These are phyloP conservation scores for Xiphydria camelus DNA, from an alignment of 2,888 invertebrate species.

Conservation along the genomic window DNA sequence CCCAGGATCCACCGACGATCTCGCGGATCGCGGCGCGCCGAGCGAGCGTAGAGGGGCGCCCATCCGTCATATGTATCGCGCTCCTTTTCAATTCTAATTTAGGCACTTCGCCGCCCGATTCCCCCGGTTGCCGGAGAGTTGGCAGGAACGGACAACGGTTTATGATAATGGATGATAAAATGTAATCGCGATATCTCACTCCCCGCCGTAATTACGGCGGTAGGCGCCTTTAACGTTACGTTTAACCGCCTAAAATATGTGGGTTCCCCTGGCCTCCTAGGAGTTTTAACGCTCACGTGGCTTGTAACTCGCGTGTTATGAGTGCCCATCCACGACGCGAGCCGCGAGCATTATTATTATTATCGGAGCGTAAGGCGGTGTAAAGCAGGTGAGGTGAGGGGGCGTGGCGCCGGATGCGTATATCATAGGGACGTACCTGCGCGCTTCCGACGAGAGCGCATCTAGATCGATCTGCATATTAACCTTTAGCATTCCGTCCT, in stretches of 20 bases:
- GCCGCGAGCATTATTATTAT: slow-evolving; percentile 1
- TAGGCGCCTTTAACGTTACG: background rate
- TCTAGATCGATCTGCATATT: slow-evolving; percentile 40
- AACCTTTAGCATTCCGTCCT: no score
- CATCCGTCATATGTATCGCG: no score
- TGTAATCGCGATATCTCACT: background rate
- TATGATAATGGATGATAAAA: background rate
- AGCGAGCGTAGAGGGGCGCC: no score
- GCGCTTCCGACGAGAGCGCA: slow-evolving; percentile 43
- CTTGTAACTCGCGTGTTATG: background rate
- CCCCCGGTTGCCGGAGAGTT: no score
- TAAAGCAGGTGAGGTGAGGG: slow-evolving; percentile 46
- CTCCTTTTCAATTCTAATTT: no score
- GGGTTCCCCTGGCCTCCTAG: background rate
- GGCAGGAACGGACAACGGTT: background rate
- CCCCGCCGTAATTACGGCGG: background rate
- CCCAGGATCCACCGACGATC: no score
- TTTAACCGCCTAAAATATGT: background rate
- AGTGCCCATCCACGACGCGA: background rate
- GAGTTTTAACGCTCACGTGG: background rate
- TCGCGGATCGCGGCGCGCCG: no score
- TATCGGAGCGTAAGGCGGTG: background rate
- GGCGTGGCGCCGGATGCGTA: slow-evolving; percentile 52
- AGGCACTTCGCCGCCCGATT: no score
- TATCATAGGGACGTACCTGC: slow-evolving; percentile 33